Evolutionary conservation across 2,888 invertebrate species (phyloP).

Genomic region (Caenorhabditis sp.): DNA sequence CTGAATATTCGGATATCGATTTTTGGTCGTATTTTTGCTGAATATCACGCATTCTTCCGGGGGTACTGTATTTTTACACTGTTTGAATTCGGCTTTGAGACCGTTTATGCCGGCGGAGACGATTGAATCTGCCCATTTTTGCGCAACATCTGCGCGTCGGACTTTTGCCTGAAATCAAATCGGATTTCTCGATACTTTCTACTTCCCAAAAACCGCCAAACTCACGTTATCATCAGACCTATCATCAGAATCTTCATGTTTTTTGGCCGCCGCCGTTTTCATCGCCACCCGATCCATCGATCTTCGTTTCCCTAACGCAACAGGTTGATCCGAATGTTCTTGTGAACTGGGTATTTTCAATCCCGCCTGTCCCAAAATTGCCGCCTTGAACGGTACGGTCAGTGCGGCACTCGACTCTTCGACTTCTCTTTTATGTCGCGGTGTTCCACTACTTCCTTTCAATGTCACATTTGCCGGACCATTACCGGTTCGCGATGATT

Average conservation of each 20-base stretch:
- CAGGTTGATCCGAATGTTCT: not conserved
- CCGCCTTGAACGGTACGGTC: too few relatives aligned
- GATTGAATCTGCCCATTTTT: not conserved
- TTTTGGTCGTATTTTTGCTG: conserved; percentile 1
- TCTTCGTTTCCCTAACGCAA: not conserved
- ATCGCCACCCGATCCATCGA: not conserved
- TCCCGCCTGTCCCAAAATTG: too few relatives aligned
- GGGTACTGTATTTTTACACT: not conserved
- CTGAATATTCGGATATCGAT: conserved; percentile 29
- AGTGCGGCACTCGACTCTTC: not conserved
- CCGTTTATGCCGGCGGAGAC: not conserved
- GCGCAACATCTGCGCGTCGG: not conserved
- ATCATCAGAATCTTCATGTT: not conserved
- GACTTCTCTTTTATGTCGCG: too few relatives aligned
- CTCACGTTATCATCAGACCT: not conserved
- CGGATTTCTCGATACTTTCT: too few relatives aligned
- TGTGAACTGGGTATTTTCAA: not conserved
- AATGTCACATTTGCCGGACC: not conserved
- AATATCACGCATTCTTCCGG: not conserved
- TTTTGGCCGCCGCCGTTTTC: not conserved
- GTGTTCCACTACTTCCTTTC: not conserved
- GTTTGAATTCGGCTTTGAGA: not conserved
- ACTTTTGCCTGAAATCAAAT: not conserved
- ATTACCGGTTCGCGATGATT: too few relatives aligned
- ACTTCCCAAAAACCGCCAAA: too few relatives aligned